Base-by-base conservation (phyloP, 2,888 invertebrate species). In the Diploptera punctata region DNA sequence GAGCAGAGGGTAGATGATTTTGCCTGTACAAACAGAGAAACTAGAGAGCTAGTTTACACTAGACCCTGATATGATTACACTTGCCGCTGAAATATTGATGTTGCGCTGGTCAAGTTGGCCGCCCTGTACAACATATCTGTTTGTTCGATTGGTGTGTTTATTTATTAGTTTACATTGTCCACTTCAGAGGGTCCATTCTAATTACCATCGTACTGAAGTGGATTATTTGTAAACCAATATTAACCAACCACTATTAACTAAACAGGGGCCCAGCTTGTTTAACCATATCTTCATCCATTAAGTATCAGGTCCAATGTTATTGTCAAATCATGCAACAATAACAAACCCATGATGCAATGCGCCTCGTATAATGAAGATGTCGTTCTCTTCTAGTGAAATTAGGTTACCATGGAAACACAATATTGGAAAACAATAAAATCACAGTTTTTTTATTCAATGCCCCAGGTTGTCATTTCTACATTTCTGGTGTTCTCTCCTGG, bases 231-330 rank as follows among this genome's bases (percentile, higher is more conserved):
- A 57, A 57, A 54, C 69, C 57, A 69, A 69, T 57, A 69, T 69
- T 69, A 69, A 69, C 69, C 69, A 69, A 57, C 57, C 69, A 69
- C 69, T 69, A 69, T 69, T 57, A 69, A 69, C 54, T 69, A 69
- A 69, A 69, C 69, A 69, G 57, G 18, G 38, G 24, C 7, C 10
- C n/a, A n/a, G 26, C 26, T 65, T 65, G 65, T 38, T 69, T 60
- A 44, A 54, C 57, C 57, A 60, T 69, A 44, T 33, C 60, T 69
- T 69, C 57, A 69, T 69, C 69, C 60, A 69, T 69, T 69, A 65
- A 65, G 65, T 65, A 65, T 65, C 65, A 47, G 31, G 65, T 10
- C 43, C 44, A 65, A 65, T 65, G 65, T 65, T 65, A 65, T 65
- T 65, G 65, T 24, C 44, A 65, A 65, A 65, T 65, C 65, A 65